A percentile compares a stretch with the other conserved stretches of the same genome.
Evolutionary conservation across 2,797 vertebrate genomes (phyloP).

Genomic region (Sphenopsis melanotis): DNA sequence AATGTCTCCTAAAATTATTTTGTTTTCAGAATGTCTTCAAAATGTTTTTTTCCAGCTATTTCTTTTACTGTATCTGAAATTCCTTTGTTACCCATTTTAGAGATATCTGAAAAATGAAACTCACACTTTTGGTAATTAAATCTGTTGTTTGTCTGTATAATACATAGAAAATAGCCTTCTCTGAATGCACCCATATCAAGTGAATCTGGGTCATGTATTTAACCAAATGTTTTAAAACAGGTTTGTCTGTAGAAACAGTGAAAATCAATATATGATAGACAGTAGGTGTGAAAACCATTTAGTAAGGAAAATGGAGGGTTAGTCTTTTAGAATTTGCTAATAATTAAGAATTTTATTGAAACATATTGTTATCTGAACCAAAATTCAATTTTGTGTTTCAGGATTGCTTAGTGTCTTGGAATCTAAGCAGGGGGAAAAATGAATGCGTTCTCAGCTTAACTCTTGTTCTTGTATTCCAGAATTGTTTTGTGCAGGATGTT

Average conservation of each 20-base stretch:
- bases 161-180: not conserved
- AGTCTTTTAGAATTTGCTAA: not conserved
- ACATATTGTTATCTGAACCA: not conserved
- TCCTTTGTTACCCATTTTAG: not conserved
- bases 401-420: not conserved
- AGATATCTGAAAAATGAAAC: not conserved
- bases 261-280: not conserved
- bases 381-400: not conserved
- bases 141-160: not conserved
- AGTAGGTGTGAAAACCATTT: not conserved
- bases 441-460: not conserved
- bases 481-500: not conserved
- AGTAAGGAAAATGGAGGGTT: not conserved
- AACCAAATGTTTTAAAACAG: not conserved
- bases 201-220: not conserved
- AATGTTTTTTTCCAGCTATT: not conserved
- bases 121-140: not conserved
- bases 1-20: not conserved
- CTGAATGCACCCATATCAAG: not conserved
- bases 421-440: not conserved
- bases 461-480: not conserved
- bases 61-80: not conserved
- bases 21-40: not conserved
- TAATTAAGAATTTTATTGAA: not conserved
- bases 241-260: not conserved